Conservation (phyloP, 2,797 vertebrate genomes). For the Lepilemur ruficaudatus region DNA sequence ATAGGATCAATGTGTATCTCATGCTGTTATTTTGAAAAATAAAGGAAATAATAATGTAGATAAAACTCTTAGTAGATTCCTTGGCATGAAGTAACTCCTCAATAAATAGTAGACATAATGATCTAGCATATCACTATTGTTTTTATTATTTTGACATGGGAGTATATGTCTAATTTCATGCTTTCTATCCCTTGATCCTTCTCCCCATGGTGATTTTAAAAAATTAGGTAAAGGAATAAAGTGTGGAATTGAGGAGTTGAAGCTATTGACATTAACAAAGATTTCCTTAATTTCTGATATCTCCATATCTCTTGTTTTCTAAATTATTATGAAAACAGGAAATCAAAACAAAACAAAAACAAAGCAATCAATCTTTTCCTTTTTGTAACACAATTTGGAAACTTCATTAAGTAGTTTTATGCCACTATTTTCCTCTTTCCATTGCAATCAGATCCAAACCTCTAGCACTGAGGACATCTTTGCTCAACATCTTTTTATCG, state of each 20-base stretch:
- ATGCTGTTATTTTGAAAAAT: neutral
- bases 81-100: neutral
- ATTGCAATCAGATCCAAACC: neutral
- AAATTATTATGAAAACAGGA: neutral
- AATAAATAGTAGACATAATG: neutral
- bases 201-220: neutral
- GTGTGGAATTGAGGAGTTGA: neutral
- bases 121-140: neutral
- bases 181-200: neutral
- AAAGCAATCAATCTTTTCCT: neutral
- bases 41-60: neutral
- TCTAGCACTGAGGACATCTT: fast-evolving
- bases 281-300: neutral
- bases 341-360: neutral
- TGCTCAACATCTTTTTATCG: neutral
- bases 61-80: neutral
- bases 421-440: neutral
- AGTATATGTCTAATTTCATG: neutral
- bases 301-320: neutral
- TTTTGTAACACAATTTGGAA: neutral
- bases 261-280: neutral
- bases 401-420: too few species aligned
- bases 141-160: neutral
- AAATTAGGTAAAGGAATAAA: neutral
- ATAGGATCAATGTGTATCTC: neutral